phyloP scores from a whole-genome alignment of 2,797 vertebrate genomes.

The Erethizon dorsatum region DNA sequence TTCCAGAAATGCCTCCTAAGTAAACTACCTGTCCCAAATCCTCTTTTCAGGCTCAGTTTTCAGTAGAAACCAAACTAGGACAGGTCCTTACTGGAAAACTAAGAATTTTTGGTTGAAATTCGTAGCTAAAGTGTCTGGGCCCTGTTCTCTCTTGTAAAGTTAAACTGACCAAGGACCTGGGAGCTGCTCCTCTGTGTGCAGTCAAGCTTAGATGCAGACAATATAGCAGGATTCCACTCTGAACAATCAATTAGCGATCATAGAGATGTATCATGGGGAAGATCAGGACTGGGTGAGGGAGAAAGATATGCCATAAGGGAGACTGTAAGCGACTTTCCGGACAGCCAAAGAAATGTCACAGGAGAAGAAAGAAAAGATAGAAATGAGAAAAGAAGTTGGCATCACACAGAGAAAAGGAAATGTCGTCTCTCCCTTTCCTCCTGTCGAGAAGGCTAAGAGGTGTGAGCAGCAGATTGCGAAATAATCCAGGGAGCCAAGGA shows the following conservation, averaged over 20 bases:
- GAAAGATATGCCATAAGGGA: conserved; percentile 18
- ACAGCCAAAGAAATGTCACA: conserved; percentile 77
- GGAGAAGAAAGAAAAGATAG: conserved; percentile 59
- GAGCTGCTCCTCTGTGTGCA: neutral
- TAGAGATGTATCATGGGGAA: conserved; percentile 30
- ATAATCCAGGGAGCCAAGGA: conserved; percentile 65
- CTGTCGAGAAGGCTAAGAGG: conserved; percentile 72
- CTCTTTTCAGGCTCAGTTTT: neutral
- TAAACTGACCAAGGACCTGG: fast-evolving
- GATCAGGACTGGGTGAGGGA: neutral
- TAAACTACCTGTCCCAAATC: neutral
- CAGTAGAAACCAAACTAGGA: neutral
- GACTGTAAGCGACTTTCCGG: conserved; percentile 55
- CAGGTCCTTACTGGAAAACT: neutral
- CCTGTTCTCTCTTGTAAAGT: neutral
- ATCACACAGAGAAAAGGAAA: conserved; percentile 27
- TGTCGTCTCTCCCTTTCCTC: conserved; percentile 36
- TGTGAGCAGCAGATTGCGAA: conserved; percentile 74
- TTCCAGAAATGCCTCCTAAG: neutral
- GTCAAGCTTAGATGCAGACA: neutral
- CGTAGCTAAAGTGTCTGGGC: neutral
- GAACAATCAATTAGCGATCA: conserved; percentile 31
- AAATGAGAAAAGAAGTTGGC: conserved; percentile 70
- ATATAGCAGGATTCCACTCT: neutral
- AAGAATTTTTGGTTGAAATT: neutral